A percentile compares a stretch with the other conserved stretches of the same genome.
These are phyloP conservation scores for Trichonephila clavata DNA, from an alignment of 1,140 invertebrate species.

Conservation along the genomic window DNA sequence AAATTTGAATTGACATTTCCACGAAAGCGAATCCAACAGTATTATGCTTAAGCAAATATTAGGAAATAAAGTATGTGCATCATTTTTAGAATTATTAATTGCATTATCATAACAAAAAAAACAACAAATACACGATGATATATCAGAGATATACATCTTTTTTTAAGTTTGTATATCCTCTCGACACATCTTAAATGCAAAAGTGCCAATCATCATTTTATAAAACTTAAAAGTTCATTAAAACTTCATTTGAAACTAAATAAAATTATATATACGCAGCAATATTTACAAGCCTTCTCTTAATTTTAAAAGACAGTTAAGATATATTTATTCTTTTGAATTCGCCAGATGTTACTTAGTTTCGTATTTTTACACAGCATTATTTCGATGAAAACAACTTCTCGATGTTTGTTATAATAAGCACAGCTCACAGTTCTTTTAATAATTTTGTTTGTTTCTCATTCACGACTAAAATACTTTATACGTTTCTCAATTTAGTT, in stretches of 20 bases:
- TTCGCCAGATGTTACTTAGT: background rate
- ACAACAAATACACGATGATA: background rate
- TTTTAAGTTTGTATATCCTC: background rate
- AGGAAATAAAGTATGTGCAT: background rate
- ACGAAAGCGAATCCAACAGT: background rate
- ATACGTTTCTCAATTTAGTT: conserved; percentile 37
- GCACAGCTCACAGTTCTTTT: background rate
- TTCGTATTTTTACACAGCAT: background rate
- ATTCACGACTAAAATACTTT: background rate
- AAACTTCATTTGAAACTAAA: background rate
- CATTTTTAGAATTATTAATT: background rate
- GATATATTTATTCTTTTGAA: background rate
- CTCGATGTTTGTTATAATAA: background rate
- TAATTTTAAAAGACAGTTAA: background rate
- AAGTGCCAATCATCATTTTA: background rate
- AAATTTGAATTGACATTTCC: background rate
- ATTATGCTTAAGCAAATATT: background rate
- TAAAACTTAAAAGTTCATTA: background rate
- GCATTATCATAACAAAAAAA: background rate
- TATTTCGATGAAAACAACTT: background rate
- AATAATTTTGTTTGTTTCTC: background rate
- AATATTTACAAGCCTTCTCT: background rate
- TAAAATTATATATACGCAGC: background rate
- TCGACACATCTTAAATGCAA: background rate
- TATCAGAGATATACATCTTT: background rate